Percentiles rank a stretch among this genome's conserved stretches.
These are phyloP conservation scores for Manduca sexta DNA, from an alignment of 1,140 invertebrate genomes.

Conservation along the genomic window DNA sequence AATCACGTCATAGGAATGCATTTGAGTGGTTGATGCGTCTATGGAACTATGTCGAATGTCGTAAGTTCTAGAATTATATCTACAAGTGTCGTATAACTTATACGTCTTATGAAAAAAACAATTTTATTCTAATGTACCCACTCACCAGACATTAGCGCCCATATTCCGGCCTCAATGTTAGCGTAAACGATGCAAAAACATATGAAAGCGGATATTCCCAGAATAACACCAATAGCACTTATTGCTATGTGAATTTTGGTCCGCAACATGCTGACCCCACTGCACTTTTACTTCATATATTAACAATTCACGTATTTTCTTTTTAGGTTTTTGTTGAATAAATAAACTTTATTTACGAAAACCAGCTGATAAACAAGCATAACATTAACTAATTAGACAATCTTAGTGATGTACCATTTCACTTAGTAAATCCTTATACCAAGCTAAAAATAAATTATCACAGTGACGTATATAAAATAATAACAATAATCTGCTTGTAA, in stretches of 20 bases:
- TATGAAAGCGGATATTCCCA: slow-evolving; percentile 59
- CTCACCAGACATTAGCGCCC: slow-evolving; percentile 60
- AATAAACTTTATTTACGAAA: slow-evolving; percentile 6
- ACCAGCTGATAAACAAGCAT: slow-evolving; percentile 1
- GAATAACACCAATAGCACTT: slow-evolving; percentile 42
- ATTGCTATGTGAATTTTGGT: slow-evolving; percentile 56
- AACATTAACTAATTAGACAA: too few species aligned
- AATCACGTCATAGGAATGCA: too few species aligned
- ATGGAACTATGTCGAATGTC: too few species aligned
- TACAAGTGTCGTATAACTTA: too few species aligned
- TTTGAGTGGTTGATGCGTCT: too few species aligned
- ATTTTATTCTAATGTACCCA: slow-evolving; percentile 2
- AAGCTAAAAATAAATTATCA: too few species aligned
- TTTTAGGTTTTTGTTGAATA: neutral
- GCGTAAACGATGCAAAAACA: slow-evolving; percentile 62
- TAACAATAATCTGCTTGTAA: too few species aligned
- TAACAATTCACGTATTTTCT: neutral
- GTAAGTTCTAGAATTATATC: too few species aligned
- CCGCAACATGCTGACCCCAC: slow-evolving; percentile 33
- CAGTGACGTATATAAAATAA: too few species aligned
- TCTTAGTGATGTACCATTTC: too few species aligned
- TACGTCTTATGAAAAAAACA: too few species aligned
- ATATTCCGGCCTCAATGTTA: slow-evolving; percentile 62
- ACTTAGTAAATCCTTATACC: too few species aligned
- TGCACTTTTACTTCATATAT: neutral